phyloP scores from a whole-genome alignment of 2,797 vertebrate genomes.

The Pseudochaenichthys georgianus region DNA sequence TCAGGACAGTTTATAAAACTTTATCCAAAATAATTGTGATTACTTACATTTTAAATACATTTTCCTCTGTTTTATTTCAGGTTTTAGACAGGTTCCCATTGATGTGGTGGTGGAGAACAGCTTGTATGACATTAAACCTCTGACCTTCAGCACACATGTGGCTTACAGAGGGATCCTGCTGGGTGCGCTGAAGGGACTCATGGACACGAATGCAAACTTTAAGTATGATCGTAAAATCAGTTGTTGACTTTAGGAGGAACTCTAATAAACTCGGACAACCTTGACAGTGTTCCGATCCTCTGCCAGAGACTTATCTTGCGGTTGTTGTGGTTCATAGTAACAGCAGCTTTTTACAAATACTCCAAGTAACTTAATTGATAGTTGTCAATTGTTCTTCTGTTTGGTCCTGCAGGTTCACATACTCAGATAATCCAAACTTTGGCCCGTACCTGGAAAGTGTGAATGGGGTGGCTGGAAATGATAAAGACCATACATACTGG shows the following conservation, averaged over 20 bases:
- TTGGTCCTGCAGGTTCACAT: conserved; percentile 54
- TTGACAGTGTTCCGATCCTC: too few relatives aligned
- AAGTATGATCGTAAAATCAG: conserved; percentile 50
- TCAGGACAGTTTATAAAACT: neutral
- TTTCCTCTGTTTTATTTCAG: neutral
- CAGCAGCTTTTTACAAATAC: neutral
- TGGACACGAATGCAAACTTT: conserved; percentile 36
- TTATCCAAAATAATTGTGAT: neutral
- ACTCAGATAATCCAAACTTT: too few relatives aligned
- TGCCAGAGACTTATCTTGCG: too few relatives aligned
- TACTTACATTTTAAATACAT: neutral
- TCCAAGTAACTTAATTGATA: neutral
- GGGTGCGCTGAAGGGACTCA: conserved; percentile 63
- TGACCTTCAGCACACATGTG: conserved; percentile 39
- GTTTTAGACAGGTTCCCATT: conserved; percentile 1
- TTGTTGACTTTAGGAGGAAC: neutral
- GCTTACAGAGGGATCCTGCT: conserved; percentile 58
- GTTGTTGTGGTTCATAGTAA: neutral
- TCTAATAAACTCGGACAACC: neutral
- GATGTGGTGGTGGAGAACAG: conserved; percentile 54
- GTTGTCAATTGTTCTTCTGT: neutral
- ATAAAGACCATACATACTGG: conserved; percentile 67
- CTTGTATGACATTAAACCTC: neutral
- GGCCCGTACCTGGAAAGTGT: too few relatives aligned
- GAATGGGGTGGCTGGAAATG: conserved; percentile 66